These are phyloP conservation scores for Ascaphus truei DNA, from an alignment of 2,113 vertebrate species.

Conservation along the genomic window DNA sequence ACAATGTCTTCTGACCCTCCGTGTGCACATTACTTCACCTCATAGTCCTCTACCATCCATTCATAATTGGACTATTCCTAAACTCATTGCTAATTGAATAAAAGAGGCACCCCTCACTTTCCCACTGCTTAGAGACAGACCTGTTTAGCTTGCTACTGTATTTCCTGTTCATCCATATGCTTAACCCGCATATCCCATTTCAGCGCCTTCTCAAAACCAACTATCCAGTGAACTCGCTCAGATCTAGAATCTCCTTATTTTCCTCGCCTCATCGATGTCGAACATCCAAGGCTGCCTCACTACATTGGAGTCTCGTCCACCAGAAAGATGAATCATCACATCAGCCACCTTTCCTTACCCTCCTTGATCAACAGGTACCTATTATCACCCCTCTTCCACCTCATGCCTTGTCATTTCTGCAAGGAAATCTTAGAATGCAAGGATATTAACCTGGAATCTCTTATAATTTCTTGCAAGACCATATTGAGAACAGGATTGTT, in stretches of 20 bases:
- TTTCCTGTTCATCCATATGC: too few relatives aligned
- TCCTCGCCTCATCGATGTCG: background rate
- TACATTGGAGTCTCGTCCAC: background rate
- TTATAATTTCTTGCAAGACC: slow-evolving; percentile 3
- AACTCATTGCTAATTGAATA: too few relatives aligned
- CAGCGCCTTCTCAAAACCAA: too few relatives aligned
- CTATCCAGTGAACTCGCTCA: background rate
- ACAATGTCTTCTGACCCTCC: too few relatives aligned
- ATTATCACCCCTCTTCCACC: background rate
- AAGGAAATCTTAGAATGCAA: slow-evolving; percentile 10
- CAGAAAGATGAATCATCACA: background rate
- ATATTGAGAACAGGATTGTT: slow-evolving; percentile 16
- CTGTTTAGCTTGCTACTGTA: too few relatives aligned
- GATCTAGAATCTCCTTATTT: background rate
- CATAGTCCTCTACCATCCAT: too few relatives aligned
- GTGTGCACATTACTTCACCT: too few relatives aligned
- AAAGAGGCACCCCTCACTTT: too few relatives aligned
- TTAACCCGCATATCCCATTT: too few relatives aligned
- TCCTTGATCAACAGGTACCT: background rate
- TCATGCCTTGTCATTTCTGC: slow-evolving; percentile 7
- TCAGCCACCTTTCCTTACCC: background rate
- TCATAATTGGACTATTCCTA: too few relatives aligned
- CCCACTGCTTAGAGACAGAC: too few relatives aligned
- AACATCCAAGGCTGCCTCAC: background rate
- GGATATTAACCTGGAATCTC: background rate